phyloP scores from a whole-genome alignment of 2,113 vertebrate genomes.

The Rhinolophus sinicus region DNA sequence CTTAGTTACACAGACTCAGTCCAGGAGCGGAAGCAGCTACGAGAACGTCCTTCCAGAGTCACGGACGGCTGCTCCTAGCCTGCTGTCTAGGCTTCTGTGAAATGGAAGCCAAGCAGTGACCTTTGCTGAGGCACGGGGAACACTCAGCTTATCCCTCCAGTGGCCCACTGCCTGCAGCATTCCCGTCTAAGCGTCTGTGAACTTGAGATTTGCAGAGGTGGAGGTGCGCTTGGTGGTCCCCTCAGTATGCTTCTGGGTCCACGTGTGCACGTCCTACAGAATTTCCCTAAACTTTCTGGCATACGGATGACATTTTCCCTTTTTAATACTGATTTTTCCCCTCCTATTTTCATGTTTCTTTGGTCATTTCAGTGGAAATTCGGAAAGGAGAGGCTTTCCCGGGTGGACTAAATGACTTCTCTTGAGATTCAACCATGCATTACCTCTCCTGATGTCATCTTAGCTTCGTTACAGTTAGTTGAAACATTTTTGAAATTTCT shows the following conservation, averaged over 20 bases:
- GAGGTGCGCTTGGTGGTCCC: too few relatives aligned
- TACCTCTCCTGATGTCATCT: background rate
- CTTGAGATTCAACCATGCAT: background rate
- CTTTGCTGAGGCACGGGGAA: background rate
- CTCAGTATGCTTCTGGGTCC: background rate
- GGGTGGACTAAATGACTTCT: background rate
- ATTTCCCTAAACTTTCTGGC: background rate
- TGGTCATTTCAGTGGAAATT: background rate
- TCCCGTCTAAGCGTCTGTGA: too few relatives aligned
- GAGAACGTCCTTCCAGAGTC: background rate
- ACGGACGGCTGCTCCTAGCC: background rate
- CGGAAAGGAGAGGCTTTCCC: background rate
- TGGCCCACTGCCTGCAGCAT: background rate
- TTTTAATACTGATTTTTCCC: background rate
- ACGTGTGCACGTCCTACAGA: fast-evolving
- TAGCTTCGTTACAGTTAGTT: background rate
- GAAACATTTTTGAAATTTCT: background rate
- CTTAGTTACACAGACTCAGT: too few relatives aligned
- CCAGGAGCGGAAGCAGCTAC: background rate
- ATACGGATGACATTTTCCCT: background rate
- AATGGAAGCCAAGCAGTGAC: background rate
- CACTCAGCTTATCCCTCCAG: fast-evolving
- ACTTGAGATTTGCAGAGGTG: background rate
- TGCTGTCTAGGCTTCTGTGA: too few relatives aligned
- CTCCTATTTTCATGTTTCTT: background rate